Conservation (phyloP, 2,888 invertebrate genomes). For the Cecidostiba fungosa region DNA sequence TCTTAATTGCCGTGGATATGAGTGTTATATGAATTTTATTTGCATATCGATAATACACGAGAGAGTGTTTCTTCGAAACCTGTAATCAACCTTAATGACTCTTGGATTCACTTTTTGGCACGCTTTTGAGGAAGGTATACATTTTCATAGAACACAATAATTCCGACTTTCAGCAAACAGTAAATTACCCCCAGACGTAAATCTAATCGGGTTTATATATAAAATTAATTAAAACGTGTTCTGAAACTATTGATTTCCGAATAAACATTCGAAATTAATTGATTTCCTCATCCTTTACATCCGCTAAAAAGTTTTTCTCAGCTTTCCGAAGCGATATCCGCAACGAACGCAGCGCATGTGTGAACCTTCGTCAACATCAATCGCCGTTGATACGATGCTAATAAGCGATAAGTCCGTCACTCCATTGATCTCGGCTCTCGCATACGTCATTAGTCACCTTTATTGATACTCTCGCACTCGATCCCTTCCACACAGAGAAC, state of each 20-base stretch:
- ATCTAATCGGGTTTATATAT: not conserved
- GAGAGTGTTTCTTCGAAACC: slow-evolving; percentile 20
- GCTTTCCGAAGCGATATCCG: no score
- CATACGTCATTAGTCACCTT: slow-evolving; percentile 51
- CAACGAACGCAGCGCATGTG: not conserved
- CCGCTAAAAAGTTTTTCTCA: not conserved
- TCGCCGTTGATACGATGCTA: slow-evolving; percentile 26
- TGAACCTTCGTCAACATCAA: slow-evolving; percentile 15
- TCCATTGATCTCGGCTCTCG: not conserved
- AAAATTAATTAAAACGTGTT: not conserved
- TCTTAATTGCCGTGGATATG: slow-evolving; percentile 13
- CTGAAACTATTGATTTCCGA: not conserved
- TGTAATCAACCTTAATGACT: slow-evolving; percentile 9
- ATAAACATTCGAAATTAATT: no score
- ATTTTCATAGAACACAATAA: not conserved
- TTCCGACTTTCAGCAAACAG: not conserved
- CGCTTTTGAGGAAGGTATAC: not conserved
- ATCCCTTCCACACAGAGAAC: not conserved
- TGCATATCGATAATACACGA: slow-evolving; percentile 20
- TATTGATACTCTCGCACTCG: slow-evolving; percentile 23
- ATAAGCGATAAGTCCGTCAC: slow-evolving; percentile 42
- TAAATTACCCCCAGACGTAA: not conserved
- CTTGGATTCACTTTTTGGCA: slow-evolving; percentile 7
- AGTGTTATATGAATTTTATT: slow-evolving; percentile 35
- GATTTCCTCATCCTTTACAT: not conserved